Conservation (phyloP, 2,888 invertebrate species). For the Chrysolina americana region DNA sequence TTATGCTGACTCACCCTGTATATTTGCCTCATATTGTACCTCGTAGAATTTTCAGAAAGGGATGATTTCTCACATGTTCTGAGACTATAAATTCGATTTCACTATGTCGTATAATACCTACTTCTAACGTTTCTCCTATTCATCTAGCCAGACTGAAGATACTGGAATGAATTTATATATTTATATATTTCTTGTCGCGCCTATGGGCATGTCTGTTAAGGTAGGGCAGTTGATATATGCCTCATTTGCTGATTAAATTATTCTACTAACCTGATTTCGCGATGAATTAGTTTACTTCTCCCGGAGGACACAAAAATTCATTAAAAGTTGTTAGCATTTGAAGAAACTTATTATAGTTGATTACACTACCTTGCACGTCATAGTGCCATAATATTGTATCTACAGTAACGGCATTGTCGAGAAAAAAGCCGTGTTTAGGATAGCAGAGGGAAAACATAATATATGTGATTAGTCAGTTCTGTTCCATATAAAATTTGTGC, state of each 20-base stretch:
- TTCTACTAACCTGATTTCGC: slow-evolving; percentile 45
- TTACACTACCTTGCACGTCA: neutral
- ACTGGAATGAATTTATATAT: too few species aligned
- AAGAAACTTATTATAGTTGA: neutral
- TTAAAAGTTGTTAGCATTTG: neutral
- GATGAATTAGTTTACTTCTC: slow-evolving; percentile 15
- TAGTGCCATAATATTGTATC: neutral
- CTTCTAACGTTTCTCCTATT: too few species aligned
- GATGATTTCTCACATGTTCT: too few species aligned
- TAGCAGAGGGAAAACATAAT: neutral
- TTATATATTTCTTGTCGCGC: slow-evolving; percentile 40
- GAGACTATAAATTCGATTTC: too few species aligned
- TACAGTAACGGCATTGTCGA: neutral
- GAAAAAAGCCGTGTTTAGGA: neutral
- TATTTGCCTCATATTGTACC: too few species aligned
- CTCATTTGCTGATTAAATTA: slow-evolving; percentile 50
- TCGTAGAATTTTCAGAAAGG: too few species aligned
- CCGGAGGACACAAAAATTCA: slow-evolving; percentile 10
- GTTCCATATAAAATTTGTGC: too few species aligned
- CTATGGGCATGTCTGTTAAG: slow-evolving; percentile 38
- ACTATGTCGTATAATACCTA: too few species aligned
- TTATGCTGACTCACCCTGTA: too few species aligned
- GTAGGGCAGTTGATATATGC: slow-evolving; percentile 36
- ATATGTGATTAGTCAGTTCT: too few species aligned
- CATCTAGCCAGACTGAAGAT: too few species aligned